Evolutionary conservation across 1,140 invertebrate species (phyloP).

Genomic region (Dysdera silvatica): DNA sequence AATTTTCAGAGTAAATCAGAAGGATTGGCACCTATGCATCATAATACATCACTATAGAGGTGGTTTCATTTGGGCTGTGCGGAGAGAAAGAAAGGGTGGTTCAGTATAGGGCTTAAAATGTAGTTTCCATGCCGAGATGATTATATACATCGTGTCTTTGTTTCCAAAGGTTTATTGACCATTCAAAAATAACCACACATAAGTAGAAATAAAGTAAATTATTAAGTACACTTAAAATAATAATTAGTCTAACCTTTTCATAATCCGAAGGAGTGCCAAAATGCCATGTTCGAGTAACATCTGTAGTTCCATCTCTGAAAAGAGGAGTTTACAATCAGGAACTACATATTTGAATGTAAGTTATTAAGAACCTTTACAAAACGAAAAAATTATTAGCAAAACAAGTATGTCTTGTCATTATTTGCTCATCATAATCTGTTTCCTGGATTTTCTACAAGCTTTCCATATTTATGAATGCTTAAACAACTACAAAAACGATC

Average conservation of each 20-base stretch:
- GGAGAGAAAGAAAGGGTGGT: too few species aligned
- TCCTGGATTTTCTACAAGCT: too few species aligned
- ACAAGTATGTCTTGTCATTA: too few species aligned
- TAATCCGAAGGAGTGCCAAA: conserved; percentile 70
- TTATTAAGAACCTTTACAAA: too few species aligned
- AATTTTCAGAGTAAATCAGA: too few species aligned
- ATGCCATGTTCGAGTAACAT: conserved; percentile 89
- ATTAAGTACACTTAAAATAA: background rate
- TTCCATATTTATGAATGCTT: background rate
- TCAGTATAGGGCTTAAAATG: background rate
- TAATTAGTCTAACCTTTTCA: conserved; percentile 47
- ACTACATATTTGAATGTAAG: background rate
- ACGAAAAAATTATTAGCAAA: too few species aligned
- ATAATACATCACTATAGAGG: too few species aligned
- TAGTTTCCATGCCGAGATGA: background rate
- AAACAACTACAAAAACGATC: background rate
- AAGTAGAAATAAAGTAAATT: background rate
- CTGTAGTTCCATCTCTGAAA: conserved; percentile 80
- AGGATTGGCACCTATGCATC: too few species aligned
- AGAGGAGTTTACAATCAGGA: background rate
- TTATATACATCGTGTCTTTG: background rate
- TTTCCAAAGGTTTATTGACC: too few species aligned
- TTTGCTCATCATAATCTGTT: too few species aligned
- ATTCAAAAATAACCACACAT: too few species aligned
- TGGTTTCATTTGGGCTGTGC: too few species aligned